Conservation (phyloP, 2,797 vertebrate species). For the Hydrolagus colliei region DNA sequence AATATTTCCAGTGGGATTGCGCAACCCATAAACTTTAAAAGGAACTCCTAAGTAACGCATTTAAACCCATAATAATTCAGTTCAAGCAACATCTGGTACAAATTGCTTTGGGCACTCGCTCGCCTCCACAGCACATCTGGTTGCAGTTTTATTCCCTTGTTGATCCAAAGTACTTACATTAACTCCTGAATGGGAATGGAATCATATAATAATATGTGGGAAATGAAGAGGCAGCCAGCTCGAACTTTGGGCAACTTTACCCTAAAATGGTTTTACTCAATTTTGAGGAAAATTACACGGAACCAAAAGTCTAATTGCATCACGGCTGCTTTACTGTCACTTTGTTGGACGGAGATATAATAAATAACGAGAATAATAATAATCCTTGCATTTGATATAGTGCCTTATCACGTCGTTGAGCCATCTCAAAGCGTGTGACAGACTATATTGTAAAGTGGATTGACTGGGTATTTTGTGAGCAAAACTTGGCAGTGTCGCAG, state of each 20-base stretch:
- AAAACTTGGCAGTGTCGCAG: too few relatives aligned
- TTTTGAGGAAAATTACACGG: slow-evolving; percentile 1
- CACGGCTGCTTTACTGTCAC: not conserved
- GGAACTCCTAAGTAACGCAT: not conserved
- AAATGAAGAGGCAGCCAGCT: not conserved
- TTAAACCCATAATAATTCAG: slow-evolving; percentile 3
- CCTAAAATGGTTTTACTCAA: not conserved
- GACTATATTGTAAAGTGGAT: too few relatives aligned
- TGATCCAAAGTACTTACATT: not conserved
- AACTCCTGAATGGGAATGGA: not conserved
- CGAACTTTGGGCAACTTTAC: not conserved
- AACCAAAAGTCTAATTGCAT: not conserved
- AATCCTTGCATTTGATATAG: too few relatives aligned
- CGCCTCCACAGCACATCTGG: not conserved
- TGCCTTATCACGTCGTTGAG: too few relatives aligned
- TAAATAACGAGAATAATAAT: too few relatives aligned
- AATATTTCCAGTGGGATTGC: not conserved
- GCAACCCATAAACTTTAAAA: not conserved
- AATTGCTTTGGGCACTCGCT: not conserved
- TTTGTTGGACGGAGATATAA: too few relatives aligned
- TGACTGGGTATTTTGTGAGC: too few relatives aligned
- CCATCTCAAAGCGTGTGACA: too few relatives aligned
- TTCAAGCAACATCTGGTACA: not conserved
- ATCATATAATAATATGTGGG: slow-evolving; percentile 28
- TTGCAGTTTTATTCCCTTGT: slow-evolving; percentile 11